Evolutionary conservation across 2,888 invertebrate genomes (phyloP).

Genomic region (Parnassius orleans): DNA sequence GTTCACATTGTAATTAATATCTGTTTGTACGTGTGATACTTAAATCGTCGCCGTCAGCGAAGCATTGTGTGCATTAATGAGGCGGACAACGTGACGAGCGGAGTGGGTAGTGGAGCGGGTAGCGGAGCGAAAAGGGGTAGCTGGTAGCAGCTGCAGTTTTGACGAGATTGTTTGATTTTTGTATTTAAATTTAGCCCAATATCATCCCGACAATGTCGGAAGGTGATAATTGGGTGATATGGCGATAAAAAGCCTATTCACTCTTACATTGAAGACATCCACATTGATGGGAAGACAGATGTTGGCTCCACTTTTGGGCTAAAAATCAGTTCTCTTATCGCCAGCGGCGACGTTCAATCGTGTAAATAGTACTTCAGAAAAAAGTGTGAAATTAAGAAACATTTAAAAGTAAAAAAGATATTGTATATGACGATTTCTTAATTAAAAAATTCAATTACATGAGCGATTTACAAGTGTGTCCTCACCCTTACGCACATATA

Average conservation of each 20-base stretch:
- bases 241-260: too few relatives aligned
- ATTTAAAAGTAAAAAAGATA: not conserved
- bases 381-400: not conserved
- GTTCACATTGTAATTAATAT: conserved; percentile 21
- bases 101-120: not conserved
- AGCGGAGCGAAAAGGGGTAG: not conserved
- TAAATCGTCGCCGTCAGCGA: conserved; percentile 12
- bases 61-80: conserved; percentile 13
- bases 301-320: not conserved
- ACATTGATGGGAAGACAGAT: too few relatives aligned
- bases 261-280: too few relatives aligned
- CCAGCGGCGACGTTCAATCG: too few relatives aligned
- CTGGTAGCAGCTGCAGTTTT: not conserved
- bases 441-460: not conserved
- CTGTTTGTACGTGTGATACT: conserved; percentile 15
- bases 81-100: conserved; percentile 1
- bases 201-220: too few relatives aligned
- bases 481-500: conserved; percentile 11
- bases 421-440: not conserved
- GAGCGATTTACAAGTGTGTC: conserved; percentile 9
- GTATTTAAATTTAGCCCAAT: too few relatives aligned
- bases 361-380: not conserved
- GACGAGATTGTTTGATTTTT: too few relatives aligned
- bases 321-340: not conserved
- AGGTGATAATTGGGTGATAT: too few relatives aligned